These are phyloP conservation scores for Ceramica pisi DNA, from an alignment of 2,888 invertebrate species.

Conservation along the genomic window DNA sequence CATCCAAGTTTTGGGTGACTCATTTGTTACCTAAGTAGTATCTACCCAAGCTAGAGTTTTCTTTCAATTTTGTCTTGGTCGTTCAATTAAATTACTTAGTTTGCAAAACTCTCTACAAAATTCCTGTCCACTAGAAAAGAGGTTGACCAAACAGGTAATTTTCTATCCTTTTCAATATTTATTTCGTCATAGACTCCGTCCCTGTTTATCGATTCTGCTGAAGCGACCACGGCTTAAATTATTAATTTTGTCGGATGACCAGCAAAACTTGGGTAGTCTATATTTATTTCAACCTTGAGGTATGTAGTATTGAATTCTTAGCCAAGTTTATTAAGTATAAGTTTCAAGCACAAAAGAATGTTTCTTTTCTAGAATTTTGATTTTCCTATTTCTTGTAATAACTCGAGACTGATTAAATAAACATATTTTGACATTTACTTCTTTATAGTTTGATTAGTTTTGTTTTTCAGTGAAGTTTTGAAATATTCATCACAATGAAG, in stretches of 20 bases:
- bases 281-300: slow-evolving; percentile 1
- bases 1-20: not conserved
- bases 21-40: not conserved
- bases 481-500: slow-evolving; percentile 28
- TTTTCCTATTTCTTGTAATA: slow-evolving; percentile 20
- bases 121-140: not conserved
- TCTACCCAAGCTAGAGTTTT: not conserved
- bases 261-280: not conserved
- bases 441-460: slow-evolving; percentile 49
- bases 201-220: not conserved
- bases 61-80: not conserved
- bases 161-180: slow-evolving; percentile 5
- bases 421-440: slow-evolving; percentile 47
- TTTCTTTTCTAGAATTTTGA: too few relatives aligned
- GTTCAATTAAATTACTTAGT: not conserved
- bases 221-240: not conserved
- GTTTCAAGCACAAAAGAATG: slow-evolving; percentile 17
- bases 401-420: slow-evolving; percentile 10
- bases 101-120: not conserved
- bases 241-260: slow-evolving; percentile 13
- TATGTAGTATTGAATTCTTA: slow-evolving; percentile 6
- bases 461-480: slow-evolving; percentile 24
- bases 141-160: not conserved
- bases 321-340: slow-evolving; percentile 12
- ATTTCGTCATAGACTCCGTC: slow-evolving; percentile 3